Evolutionary conservation across 2,113 vertebrate genomes (phyloP).

Genomic region (Pseudorhombus dupliciocellatus): DNA sequence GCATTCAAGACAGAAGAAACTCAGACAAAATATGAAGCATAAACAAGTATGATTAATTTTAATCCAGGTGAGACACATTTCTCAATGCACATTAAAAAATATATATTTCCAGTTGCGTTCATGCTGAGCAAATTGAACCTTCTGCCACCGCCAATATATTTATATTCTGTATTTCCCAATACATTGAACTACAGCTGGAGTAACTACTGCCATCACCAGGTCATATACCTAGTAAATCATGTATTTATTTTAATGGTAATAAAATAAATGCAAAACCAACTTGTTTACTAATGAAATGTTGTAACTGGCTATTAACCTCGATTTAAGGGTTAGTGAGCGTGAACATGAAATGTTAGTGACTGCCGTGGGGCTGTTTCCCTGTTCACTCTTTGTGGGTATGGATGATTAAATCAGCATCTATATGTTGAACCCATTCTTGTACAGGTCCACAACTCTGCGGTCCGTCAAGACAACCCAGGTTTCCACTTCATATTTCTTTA

Average conservation of each 20-base stretch:
- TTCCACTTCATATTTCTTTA: not conserved
- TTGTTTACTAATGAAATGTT: not conserved
- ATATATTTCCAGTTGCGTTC: too few species aligned
- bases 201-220: not conserved
- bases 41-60: not conserved
- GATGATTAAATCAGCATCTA: not conserved
- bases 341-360: not conserved
- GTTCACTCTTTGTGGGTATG: not conserved
- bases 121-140: too few species aligned
- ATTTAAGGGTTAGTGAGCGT: not conserved
- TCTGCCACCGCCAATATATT: too few species aligned
- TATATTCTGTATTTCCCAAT: too few species aligned
- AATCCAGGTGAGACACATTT: too few species aligned
- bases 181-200: too few species aligned
- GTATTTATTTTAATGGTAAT: not conserved
- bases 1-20: not conserved
- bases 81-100: too few species aligned
- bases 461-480: not conserved
- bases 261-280: not conserved
- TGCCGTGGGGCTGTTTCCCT: not conserved
- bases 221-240: not conserved
- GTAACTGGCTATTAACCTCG: not conserved
- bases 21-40: too few species aligned
- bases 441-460: not conserved
- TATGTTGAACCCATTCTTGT: not conserved